Conservation (phyloP, 1,140 invertebrate species). For the Spodoptera litura region DNA sequence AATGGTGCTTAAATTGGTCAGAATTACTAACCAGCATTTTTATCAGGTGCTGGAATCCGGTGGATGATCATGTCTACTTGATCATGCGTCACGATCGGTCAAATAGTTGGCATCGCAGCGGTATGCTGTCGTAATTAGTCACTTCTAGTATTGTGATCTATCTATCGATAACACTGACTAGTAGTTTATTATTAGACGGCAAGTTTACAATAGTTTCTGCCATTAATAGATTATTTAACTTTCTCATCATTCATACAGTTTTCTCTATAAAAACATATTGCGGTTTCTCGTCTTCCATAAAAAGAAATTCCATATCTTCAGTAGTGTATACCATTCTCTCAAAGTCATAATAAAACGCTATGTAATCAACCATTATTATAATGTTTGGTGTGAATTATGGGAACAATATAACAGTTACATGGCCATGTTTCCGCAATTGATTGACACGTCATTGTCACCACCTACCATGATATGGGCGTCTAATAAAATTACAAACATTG, state of each 20-base stretch:
- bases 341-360: neutral
- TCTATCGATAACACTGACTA: neutral
- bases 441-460: constrained; percentile 6
- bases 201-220: no score
- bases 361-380: neutral
- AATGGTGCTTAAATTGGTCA: neutral
- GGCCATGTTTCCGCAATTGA: neutral
- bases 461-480: constrained; percentile 2
- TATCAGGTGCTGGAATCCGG: neutral
- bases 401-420: neutral
- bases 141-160: constrained; percentile 14
- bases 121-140: constrained; percentile 33
- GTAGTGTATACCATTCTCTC: neutral
- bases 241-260: no score
- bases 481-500: constrained; percentile 2
- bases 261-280: no score
- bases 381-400: constrained; percentile 1
- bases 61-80: neutral
- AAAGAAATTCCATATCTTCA: no score
- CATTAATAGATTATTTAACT: no score
- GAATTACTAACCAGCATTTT: neutral
- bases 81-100: constrained; percentile 19
- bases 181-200: no score
- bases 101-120: constrained; percentile 13
- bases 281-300: no score